Evolutionary conservation across 2,113 vertebrate species (phyloP).

Genomic region (Chloropsis cyanopogon): DNA sequence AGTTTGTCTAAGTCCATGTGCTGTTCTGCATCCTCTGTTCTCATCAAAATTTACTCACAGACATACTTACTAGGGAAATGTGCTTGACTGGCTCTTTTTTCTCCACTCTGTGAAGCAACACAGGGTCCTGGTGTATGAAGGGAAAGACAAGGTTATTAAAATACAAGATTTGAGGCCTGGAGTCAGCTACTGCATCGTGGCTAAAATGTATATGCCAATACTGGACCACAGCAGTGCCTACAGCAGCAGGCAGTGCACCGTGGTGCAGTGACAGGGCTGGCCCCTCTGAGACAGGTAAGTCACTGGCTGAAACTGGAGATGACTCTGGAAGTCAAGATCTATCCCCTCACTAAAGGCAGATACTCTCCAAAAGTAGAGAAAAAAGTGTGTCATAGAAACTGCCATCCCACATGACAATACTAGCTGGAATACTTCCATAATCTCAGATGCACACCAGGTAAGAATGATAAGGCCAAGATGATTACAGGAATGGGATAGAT

Average conservation of each 20-base stretch:
- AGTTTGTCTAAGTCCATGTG: neutral
- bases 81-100: neutral
- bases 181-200: slow-evolving; percentile 50
- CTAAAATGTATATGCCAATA: neutral
- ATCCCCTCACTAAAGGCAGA: neutral
- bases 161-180: slow-evolving; percentile 28
- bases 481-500: neutral
- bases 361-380: neutral
- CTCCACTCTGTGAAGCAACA: slow-evolving; percentile 8
- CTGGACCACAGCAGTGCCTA: slow-evolving; percentile 59
- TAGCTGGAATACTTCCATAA: neutral
- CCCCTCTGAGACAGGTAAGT: neutral
- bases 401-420: neutral
- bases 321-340: neutral
- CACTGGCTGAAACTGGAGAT: neutral
- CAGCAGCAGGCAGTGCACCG: slow-evolving; percentile 30
- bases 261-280: neutral
- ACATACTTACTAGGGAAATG: neutral
- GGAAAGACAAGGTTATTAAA: slow-evolving; percentile 39
- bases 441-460: neutral
- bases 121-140: slow-evolving; percentile 63
- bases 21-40: neutral
- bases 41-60: neutral
- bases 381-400: neutral
- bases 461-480: neutral